Evolutionary conservation across 2,113 vertebrate genomes (phyloP).

Genomic region (Hirundichthys speculiger): DNA sequence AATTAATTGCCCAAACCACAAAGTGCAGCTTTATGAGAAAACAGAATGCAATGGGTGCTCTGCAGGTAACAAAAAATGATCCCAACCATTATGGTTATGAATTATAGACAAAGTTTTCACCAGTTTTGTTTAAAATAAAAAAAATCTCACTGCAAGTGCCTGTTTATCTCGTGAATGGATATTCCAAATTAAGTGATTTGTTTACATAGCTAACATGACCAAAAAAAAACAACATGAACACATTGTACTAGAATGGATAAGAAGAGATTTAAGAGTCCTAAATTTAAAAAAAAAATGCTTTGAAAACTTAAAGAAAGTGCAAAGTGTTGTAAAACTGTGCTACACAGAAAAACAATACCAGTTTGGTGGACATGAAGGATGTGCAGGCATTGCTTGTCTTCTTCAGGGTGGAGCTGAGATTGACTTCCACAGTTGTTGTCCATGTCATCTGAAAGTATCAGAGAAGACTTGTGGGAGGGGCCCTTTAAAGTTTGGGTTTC

Average conservation of each 20-base stretch:
- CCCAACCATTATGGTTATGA: background rate
- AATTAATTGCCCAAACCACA: no score
- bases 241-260: background rate
- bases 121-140: no score
- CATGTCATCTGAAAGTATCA: constrained; percentile 20
- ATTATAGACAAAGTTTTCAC: background rate
- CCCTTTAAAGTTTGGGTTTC: constrained; percentile 24
- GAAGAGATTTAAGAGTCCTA: constrained; percentile 3
- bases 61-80: background rate
- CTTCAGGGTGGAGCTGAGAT: constrained; percentile 23
- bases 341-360: constrained; percentile 58
- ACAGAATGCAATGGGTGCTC: background rate
- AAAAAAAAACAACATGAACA: no score
- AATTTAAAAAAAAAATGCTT: background rate
- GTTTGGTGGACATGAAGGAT: constrained; percentile 54
- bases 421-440: constrained; percentile 30
- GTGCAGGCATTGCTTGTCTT: constrained; percentile 53
- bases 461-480: constrained; percentile 12
- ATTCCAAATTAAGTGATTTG: constrained; percentile 3
- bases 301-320: background rate
- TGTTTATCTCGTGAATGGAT: no score
- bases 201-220: background rate
- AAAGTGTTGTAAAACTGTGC: background rate
- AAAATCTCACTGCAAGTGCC: no score
- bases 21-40: background rate